phyloP scores from a whole-genome alignment of 2,797 vertebrate species.

The Chloroceryle inda region DNA sequence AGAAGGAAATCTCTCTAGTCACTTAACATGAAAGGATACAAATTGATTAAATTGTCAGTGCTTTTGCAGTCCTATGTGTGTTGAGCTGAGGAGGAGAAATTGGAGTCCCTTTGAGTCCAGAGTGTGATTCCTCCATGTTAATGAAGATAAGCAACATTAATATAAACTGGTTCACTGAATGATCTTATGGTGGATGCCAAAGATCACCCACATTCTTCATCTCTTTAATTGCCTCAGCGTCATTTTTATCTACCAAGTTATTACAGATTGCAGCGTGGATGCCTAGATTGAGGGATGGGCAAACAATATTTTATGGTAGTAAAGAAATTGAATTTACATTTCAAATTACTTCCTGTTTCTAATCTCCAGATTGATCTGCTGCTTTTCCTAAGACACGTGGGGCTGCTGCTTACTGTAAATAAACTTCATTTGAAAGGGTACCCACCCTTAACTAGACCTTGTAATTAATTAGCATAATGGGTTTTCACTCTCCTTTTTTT shows the following conservation, averaged over 20 bases:
- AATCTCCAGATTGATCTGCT: neutral
- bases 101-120: neutral
- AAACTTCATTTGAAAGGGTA: neutral
- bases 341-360: neutral
- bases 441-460: neutral
- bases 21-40: neutral
- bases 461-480: constrained; percentile 39
- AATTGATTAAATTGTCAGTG: neutral
- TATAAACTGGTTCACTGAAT: neutral
- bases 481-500: neutral
- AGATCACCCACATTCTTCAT: neutral
- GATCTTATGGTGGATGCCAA: neutral
- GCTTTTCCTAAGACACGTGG: neutral
- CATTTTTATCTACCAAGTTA: neutral
- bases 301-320: no score
- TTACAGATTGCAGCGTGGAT: neutral
- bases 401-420: neutral
- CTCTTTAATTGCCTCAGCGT: neutral
- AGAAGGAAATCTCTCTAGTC: neutral
- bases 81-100: neutral
- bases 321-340: neutral
- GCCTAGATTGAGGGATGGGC: neutral
- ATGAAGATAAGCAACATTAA: neutral
- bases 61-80: neutral
- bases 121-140: neutral